phyloP scores from a whole-genome alignment of 2,113 vertebrate genomes.

The Lipophrys pholis region DNA sequence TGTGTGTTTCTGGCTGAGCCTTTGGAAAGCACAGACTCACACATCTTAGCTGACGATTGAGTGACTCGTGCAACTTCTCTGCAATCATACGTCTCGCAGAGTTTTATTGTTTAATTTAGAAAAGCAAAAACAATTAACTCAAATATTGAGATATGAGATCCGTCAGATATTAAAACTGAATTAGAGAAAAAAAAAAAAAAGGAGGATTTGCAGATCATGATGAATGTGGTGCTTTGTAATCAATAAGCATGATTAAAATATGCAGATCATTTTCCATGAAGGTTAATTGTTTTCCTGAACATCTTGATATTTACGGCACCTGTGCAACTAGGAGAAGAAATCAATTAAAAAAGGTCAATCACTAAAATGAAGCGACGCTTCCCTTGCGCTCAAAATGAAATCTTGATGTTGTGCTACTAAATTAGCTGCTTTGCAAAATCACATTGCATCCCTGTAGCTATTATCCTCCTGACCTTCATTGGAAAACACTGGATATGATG shows the following conservation, averaged over 20 bases:
- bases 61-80: not conserved
- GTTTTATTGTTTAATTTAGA: conserved; percentile 25
- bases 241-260: conserved; percentile 54
- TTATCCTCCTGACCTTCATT: conserved; percentile 58
- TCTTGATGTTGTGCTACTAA: conserved; percentile 21
- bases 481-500: conserved; percentile 35
- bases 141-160: conserved; percentile 5
- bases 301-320: conserved; percentile 72
- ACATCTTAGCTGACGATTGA: conserved; percentile 35
- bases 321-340: conserved; percentile 38
- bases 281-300: conserved; percentile 71
- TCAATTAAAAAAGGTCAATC: conserved; percentile 72
- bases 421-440: conserved; percentile 38
- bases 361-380: conserved; percentile 35
- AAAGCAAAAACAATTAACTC: not conserved
- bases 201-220: conserved; percentile 9
- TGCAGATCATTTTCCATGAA: conserved; percentile 48
- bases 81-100: not conserved
- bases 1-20: conserved; percentile 25
- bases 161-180: not conserved
- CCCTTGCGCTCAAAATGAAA: conserved; percentile 28
- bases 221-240: conserved; percentile 28
- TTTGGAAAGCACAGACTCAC: conserved; percentile 41
- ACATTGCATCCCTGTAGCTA: not conserved
- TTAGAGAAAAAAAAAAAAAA: conserved; percentile 18